phyloP scores from a whole-genome alignment of 2,797 vertebrate species.

The Clarias platycephalus region DNA sequence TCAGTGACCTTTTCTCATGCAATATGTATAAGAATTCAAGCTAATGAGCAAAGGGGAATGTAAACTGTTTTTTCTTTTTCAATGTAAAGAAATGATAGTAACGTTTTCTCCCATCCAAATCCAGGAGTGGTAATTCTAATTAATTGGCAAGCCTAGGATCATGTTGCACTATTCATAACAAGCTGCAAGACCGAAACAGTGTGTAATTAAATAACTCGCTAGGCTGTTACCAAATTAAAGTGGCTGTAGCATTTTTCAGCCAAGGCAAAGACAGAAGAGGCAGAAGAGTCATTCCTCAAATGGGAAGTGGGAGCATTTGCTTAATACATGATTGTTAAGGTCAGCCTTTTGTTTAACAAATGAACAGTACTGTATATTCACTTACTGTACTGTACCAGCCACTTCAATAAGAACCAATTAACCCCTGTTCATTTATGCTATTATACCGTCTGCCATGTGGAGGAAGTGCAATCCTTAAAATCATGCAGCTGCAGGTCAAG shows the following conservation, averaged over 20 bases:
- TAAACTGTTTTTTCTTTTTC: background rate
- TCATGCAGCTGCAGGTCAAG: background rate
- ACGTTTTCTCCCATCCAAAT: background rate
- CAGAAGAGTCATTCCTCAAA: background rate
- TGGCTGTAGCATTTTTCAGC: background rate
- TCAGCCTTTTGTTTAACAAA: background rate
- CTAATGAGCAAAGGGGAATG: background rate
- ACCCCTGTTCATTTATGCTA: background rate
- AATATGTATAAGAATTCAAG: background rate
- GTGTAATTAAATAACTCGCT: background rate
- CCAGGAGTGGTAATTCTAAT: background rate
- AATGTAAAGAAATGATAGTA: background rate
- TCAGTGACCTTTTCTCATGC: no score
- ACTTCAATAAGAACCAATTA: background rate
- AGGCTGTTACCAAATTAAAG: background rate
- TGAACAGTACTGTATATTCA: background rate
- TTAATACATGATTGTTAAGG: background rate
- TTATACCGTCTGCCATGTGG: background rate
- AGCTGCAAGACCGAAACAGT: background rate
- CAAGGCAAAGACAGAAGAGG: background rate
- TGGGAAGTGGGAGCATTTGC: background rate
- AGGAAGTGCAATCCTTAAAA: background rate
- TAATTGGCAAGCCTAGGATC: background rate
- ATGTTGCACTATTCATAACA: background rate
- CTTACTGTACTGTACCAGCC: background rate